Evolutionary conservation across 2,797 vertebrate species (phyloP), one percentile per base, ranked within the genome.

Genomic region (Esox masquinongy): DNA sequence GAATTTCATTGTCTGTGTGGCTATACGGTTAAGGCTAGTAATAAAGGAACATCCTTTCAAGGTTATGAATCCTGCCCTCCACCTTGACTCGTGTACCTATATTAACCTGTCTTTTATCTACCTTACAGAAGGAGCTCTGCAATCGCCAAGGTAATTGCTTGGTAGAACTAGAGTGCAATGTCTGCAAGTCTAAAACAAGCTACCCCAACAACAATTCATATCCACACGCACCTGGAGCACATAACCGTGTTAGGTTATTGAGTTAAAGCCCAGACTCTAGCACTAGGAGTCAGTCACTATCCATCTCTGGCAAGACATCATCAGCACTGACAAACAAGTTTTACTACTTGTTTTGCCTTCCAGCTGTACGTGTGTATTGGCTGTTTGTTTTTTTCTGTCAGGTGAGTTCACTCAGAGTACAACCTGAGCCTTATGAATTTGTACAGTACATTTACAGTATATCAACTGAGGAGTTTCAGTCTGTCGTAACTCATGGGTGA

Each of bases 1-100:
- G 82, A 89, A 88, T 89, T 80, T 90, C 72, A 90, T 89, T 89
- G 36, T 51, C 7, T 47, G 67, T 47, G 68, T 50, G 61, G 6
- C 36, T n/a, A 51, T 66, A 69, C 61, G 68, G 68, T 68, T 77
- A 68, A 26, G 36, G 26, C 47, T 31, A 47, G 12, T 24, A 14
- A 22, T 61, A 24, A 24, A 22, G 56, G 22, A 61, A 53, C 8
- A 50, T n/a, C 53, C n/a, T 22, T 56, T 56, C 19, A 22, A 56
- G n/a, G 53, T 53, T 53, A 17, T n/a, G 19, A 53, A 6, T 22
- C n/a, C 56, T 59, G 5, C n/a, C 17, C 56, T 59, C 9, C 56
- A 26, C 11, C 56, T 61, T 24, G 3, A 61, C 56, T 24, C n/a
- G 53, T 59, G 19, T 56, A 16, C 14, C 31, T n/a, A 8, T 56